A percentile compares a stretch with the other conserved stretches of the same genome.
These are phyloP conservation scores for Iphiclides podalirius DNA, from an alignment of 2,888 invertebrate species.

Conservation along the genomic window DNA sequence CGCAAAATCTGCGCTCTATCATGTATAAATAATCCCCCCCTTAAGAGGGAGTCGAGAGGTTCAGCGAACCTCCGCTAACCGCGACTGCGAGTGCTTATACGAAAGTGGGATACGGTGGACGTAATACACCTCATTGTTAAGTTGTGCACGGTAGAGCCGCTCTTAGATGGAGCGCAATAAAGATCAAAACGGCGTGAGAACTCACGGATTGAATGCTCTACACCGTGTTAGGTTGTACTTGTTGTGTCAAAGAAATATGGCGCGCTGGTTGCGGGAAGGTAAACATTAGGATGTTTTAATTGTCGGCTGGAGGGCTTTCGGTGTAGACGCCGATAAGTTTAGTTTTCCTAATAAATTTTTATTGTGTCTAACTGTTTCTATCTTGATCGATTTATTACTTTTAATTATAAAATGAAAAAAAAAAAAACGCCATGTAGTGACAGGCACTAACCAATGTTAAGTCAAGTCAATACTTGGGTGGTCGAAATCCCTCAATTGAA, in stretches of 20 bases:
- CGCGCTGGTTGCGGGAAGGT: slow-evolving; percentile 16
- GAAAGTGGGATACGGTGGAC: neutral
- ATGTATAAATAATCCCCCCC: slow-evolving; percentile 46
- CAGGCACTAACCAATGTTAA: too few species aligned
- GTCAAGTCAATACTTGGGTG: too few species aligned
- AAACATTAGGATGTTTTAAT: slow-evolving; percentile 17
- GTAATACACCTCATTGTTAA: slow-evolving; percentile 7
- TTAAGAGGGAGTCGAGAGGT: slow-evolving; percentile 8
- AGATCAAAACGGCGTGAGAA: slow-evolving; percentile 4
- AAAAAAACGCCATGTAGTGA: too few species aligned
- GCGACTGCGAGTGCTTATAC: slow-evolving; percentile 1
- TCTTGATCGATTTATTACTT: too few species aligned
- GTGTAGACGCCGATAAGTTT: too few species aligned
- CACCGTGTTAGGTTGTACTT: slow-evolving; percentile 6
- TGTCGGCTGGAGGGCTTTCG: neutral
- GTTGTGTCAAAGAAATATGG: slow-evolving; percentile 21
- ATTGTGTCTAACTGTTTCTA: too few species aligned
- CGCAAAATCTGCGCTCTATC: slow-evolving; percentile 57
- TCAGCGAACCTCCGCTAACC: slow-evolving; percentile 1
- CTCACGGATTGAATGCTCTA: neutral
- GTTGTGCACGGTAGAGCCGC: neutral
- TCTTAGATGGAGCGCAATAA: slow-evolving; percentile 1
- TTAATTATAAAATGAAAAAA: too few species aligned
- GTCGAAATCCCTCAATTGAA: too few species aligned
- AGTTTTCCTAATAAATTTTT: too few species aligned